Base-by-base conservation (phyloP, 2,888 invertebrate genomes). In the Conops quadrifasciatus region DNA sequence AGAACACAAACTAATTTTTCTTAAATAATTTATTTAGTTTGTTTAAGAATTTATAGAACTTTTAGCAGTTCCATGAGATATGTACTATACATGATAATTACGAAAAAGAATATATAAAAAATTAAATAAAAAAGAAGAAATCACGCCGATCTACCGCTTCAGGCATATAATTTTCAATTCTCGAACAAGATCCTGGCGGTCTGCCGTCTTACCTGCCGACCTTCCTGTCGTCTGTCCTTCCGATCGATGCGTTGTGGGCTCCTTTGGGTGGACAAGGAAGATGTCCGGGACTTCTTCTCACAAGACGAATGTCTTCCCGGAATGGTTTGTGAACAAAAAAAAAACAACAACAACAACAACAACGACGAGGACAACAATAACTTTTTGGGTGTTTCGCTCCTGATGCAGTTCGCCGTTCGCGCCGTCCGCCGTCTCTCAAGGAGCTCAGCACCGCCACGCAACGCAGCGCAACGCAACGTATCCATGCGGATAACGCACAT, bases 271-370 rank as follows among this genome's bases (percentile, higher is more conserved):
- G 5, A 9, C 9, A 36, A 36, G 36, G 36, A 9, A 36, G 21
- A 21, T 3, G 24, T 16, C 64, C 15, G 15, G 45, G 51, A 30
- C 19, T 15, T n/a, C 2, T 30, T 28, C 51, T 51, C 66, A 56
- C 67, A 62, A 68, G 65, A 60, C 59, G 62, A 62, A 67, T 67
- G 67, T 63, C 51, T 71, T 71, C 71, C 71, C 66, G 53, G 71
- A 71, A 71, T 28, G 63, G 63, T 45, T 67, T 67, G 63, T 36
- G 36, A 36, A 9, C 4, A 36, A 36, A 36, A 36, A 36, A 9
- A 36, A 36, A 36, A 36, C 9, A 36, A 36, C 36, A 36, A 36
- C n/a, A 36, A 9, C 36, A 9, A 36, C 9, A 9, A 36, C 36
- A 36, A 36, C 9, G 9, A 36, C 36, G 4, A 4, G 5, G 9